phyloP scores from a whole-genome alignment of 2,888 invertebrate species.

The Smittia sp. region DNA sequence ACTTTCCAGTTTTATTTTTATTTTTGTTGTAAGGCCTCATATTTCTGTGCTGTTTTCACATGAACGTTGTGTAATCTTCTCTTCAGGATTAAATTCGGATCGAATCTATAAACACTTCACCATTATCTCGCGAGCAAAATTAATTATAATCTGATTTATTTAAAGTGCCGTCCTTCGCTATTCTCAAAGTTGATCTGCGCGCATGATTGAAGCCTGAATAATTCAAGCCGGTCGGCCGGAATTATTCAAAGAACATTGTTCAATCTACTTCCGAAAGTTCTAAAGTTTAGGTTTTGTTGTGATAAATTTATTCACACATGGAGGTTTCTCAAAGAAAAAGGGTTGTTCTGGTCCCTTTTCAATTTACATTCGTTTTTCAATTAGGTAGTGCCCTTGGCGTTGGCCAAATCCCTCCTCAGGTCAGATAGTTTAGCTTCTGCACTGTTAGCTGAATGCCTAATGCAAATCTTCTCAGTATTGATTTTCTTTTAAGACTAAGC shows the following conservation, averaged over 20 bases:
- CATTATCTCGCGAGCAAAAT: background rate
- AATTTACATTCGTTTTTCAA: slow-evolving; percentile 28
- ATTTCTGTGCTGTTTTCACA: slow-evolving; percentile 27
- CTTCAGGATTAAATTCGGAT: background rate
- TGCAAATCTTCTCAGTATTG: too few species aligned
- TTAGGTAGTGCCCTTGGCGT: background rate
- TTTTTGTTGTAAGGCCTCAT: slow-evolving; percentile 26
- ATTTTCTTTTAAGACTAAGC: too few species aligned
- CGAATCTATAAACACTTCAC: background rate
- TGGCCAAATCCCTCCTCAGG: too few species aligned
- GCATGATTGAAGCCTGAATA: background rate
- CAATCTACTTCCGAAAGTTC: background rate
- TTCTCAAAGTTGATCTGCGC: too few species aligned
- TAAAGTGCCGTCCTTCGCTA: too few species aligned
- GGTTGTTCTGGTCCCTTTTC: slow-evolving; percentile 28
- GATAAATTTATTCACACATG: background rate
- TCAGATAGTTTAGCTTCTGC: too few species aligned
- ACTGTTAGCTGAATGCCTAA: too few species aligned
- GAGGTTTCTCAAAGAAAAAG: slow-evolving; percentile 4
- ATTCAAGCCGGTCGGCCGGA: background rate
- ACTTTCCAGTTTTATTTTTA: slow-evolving; percentile 9
- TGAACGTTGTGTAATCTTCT: slow-evolving; percentile 4
- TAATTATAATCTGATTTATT: too few species aligned
- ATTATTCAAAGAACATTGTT: too few species aligned
- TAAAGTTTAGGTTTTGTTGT: background rate